Evolutionary conservation across 2,888 invertebrate genomes (phyloP).

Genomic region (Mythimna vitellina): DNA sequence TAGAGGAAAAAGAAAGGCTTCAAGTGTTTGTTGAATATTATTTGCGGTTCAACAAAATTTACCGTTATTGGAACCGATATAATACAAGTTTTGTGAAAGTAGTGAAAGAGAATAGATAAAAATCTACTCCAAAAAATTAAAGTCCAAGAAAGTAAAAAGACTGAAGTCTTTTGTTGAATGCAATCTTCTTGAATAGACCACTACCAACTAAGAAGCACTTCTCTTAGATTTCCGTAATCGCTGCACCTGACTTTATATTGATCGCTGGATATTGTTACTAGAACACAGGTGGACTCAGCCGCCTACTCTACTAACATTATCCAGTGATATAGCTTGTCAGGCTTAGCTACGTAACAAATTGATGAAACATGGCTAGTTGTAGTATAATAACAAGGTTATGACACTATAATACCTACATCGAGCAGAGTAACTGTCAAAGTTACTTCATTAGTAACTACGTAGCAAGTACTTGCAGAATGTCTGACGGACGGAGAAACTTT

Average conservation of each 20-base stretch:
- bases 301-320: slow-evolving; percentile 17
- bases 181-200: not conserved
- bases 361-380: slow-evolving; percentile 25
- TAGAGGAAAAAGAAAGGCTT: not conserved
- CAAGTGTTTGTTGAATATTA: not conserved
- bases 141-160: not conserved
- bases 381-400: slow-evolving; percentile 17
- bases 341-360: slow-evolving; percentile 10
- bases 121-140: not conserved
- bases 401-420: slow-evolving; percentile 27
- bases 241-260: slow-evolving; percentile 5
- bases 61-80: not conserved
- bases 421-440: slow-evolving; percentile 51
- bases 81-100: not conserved
- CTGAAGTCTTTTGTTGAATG: not conserved
- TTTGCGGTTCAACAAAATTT: too few relatives aligned
- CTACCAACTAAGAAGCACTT: not conserved
- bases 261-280: slow-evolving; percentile 10
- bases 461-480: slow-evolving; percentile 35
- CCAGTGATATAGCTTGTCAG: not conserved
- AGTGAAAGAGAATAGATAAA: not conserved
- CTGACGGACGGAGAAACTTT: slow-evolving; percentile 44
- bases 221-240: slow-evolving; percentile 7
- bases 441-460: slow-evolving; percentile 52
- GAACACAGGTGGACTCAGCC: slow-evolving; percentile 22